phyloP scores from a whole-genome alignment of 1,140 invertebrate genomes.

The Ceratitis capitata region DNA sequence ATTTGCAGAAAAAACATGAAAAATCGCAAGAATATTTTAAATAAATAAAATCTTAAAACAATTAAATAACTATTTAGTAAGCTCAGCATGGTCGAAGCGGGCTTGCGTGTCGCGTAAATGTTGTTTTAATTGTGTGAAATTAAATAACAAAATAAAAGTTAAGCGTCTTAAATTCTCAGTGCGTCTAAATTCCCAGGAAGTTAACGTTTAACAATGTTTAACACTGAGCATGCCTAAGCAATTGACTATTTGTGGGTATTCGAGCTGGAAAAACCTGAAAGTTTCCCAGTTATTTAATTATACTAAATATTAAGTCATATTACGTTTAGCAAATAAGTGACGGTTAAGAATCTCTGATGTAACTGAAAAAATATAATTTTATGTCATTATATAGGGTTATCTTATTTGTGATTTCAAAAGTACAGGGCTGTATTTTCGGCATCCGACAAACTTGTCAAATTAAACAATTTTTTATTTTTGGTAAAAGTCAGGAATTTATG shows the following conservation, averaged over 20 bases:
- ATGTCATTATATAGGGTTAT: too few relatives aligned
- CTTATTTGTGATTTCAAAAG: too few relatives aligned
- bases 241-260: neutral
- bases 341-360: neutral
- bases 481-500: too few relatives aligned
- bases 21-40: neutral
- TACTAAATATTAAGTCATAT: neutral
- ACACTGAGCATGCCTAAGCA: neutral
- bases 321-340: too few relatives aligned
- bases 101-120: neutral
- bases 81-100: too few relatives aligned
- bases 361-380: too few relatives aligned
- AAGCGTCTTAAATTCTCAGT: neutral
- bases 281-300: neutral
- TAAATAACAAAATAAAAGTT: neutral
- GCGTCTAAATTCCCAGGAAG: neutral
- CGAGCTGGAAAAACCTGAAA: neutral
- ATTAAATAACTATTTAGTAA: neutral
- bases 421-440: too few relatives aligned
- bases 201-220: neutral
- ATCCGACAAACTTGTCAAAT: too few relatives aligned
- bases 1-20: neutral
- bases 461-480: too few relatives aligned
- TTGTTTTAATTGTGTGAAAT: conserved; percentile 19
- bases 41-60: neutral